These are phyloP conservation scores for Amaurobius ferox DNA, from an alignment of 2,888 invertebrate genomes.

Conservation along the genomic window DNA sequence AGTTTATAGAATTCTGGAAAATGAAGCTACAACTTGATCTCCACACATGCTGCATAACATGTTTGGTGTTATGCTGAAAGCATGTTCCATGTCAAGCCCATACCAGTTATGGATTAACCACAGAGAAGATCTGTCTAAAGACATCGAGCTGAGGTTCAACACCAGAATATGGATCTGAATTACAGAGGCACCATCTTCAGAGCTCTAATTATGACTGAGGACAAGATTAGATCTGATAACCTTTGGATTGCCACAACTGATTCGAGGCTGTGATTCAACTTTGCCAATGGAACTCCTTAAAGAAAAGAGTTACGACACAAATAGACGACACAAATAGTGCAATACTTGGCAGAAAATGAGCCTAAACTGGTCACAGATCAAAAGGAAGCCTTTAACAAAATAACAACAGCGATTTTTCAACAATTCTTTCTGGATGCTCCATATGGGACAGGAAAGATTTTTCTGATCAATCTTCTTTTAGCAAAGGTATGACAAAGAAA, in stretches of 20 bases:
- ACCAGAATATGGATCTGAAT: not conserved
- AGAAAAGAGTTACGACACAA: not conserved
- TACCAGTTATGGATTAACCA: not conserved
- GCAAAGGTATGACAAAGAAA: not conserved
- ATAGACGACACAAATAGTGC: not conserved
- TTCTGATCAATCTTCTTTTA: not conserved
- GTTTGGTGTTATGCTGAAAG: not conserved
- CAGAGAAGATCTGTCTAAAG: not conserved
- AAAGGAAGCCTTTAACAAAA: not conserved
- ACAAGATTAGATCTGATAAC: not conserved
- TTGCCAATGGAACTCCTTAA: not conserved
- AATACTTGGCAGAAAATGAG: not conserved
- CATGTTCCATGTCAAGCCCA: not conserved
- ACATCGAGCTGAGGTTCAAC: not conserved
- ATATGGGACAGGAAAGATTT: not conserved
- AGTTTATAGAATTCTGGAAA: not conserved
- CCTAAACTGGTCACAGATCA: not conserved
- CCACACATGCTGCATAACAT: not conserved
- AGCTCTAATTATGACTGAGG: not conserved
- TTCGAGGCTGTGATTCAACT: not conserved
- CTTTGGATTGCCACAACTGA: not conserved
- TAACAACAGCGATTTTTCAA: not conserved
- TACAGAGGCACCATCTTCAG: not conserved
- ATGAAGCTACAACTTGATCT: not conserved
- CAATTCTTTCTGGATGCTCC: not conserved